These are phyloP conservation scores for Ypsolopha scabrella DNA, from an alignment of 2,888 invertebrate genomes.

Conservation along the genomic window DNA sequence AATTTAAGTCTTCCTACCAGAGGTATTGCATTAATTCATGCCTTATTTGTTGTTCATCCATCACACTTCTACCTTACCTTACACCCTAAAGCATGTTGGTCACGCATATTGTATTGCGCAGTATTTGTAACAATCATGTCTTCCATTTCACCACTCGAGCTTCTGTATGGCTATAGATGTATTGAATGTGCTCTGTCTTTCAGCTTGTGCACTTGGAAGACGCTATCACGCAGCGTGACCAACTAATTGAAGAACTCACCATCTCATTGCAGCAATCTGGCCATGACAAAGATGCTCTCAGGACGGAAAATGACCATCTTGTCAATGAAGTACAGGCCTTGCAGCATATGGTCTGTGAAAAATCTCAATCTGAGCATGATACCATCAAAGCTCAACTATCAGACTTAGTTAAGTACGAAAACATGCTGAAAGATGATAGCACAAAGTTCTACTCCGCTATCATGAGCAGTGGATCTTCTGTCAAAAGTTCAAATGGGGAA, in stretches of 20 bases:
- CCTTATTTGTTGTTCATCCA: no score
- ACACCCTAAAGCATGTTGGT: no score
- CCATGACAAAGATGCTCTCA: constrained; percentile 71
- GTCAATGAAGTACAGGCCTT: constrained; percentile 69
- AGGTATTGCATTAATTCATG: no score
- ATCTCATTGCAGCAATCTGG: constrained; percentile 77
- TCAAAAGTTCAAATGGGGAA: constrained; percentile 53
- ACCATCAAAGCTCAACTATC: constrained; percentile 54
- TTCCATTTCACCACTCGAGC: background rate
- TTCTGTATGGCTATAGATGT: background rate
- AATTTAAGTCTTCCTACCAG: no score
- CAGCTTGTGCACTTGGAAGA: constrained; percentile 81
- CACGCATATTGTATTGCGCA: no score
- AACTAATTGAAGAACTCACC: constrained; percentile 78
- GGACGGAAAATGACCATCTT: constrained; percentile 72
- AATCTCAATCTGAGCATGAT: constrained; percentile 42
- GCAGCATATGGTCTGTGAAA: constrained; percentile 41
- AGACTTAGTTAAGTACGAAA: constrained; percentile 57
- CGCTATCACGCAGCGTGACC: constrained; percentile 76
- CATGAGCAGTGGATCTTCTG: constrained; percentile 48
- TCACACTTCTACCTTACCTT: no score
- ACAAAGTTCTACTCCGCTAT: constrained; percentile 56
- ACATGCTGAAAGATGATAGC: constrained; percentile 50
- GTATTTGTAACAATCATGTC: no score
- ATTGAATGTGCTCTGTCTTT: constrained; percentile 26